Percentiles rank a stretch among this genome's conserved stretches.
Conservation (phyloP, 2,888 invertebrate genomes). For the Argyresthia goedartella region DNA sequence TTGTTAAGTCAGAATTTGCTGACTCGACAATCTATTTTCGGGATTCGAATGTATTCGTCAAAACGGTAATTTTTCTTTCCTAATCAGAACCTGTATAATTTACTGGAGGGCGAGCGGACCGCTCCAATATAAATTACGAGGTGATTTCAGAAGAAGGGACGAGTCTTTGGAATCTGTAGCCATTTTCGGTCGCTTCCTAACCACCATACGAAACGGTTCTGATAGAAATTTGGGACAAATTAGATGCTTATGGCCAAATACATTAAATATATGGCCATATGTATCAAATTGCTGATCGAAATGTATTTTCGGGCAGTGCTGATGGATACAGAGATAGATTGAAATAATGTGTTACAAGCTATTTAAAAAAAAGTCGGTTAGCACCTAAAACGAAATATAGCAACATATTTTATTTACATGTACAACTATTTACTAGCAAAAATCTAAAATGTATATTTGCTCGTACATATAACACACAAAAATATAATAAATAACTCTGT, state of each 20-base stretch:
- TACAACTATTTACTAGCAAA: constrained; percentile 42
- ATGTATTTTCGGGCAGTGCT: too few relatives aligned
- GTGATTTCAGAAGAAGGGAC: constrained; percentile 70
- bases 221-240: constrained; percentile 32
- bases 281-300: too few relatives aligned
- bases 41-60: not conserved
- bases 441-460: constrained; percentile 43
- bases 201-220: constrained; percentile 58
- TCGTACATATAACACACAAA: constrained; percentile 41
- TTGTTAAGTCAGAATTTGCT: too few relatives aligned
- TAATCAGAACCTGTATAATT: constrained; percentile 73
- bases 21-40: too few relatives aligned
- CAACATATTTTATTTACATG: constrained; percentile 60
- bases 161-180: constrained; percentile 30
- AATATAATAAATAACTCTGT: constrained; percentile 64
- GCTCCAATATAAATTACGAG: constrained; percentile 66
- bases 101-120: constrained; percentile 51
- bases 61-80: constrained; percentile 43
- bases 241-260: too few relatives aligned
- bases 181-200: constrained; percentile 51
- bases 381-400: constrained; percentile 64
- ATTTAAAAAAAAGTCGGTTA: constrained; percentile 17
- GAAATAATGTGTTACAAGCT: too few relatives aligned
- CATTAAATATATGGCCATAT: too few relatives aligned
- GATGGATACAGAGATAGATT: too few relatives aligned